Percentiles rank a stretch among this genome's conserved stretches.
Evolutionary conservation across 2,797 vertebrate genomes (phyloP).

Genomic region (Sphaeramia orbicularis): DNA sequence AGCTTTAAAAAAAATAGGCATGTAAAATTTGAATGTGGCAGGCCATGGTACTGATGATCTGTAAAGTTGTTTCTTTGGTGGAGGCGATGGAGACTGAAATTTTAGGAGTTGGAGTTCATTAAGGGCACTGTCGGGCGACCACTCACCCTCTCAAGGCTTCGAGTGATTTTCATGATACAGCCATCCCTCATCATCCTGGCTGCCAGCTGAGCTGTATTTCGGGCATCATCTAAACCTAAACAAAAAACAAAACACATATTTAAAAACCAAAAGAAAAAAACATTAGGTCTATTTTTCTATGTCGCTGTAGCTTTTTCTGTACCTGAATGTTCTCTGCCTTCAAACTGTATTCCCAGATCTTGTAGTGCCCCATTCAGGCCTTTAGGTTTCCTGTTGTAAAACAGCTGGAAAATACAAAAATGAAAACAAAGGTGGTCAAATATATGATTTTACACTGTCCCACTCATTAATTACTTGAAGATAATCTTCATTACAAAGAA

Average conservation of each 20-base stretch:
- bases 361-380: constrained; percentile 94
- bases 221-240: constrained; percentile 92
- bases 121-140: constrained; percentile 42
- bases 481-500: neutral
- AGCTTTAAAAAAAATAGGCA: neutral
- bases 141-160: constrained; percentile 91
- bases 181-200: constrained; percentile 93
- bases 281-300: neutral
- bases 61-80: too few species aligned
- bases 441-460: neutral
- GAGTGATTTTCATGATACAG: constrained; percentile 91
- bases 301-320: constrained; percentile 5
- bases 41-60: too few species aligned
- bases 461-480: neutral
- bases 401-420: constrained; percentile 80
- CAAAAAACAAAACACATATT: neutral
- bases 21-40: neutral
- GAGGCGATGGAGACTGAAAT: neutral
- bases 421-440: neutral
- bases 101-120: constrained; percentile 29
- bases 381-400: constrained; percentile 93
- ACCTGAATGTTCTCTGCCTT: constrained; percentile 95
- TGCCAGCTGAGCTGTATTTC: constrained; percentile 92
- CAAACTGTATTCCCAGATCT: constrained; percentile 94
- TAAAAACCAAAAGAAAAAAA: neutral